Evolutionary conservation across 2,113 vertebrate species (phyloP), one percentile per base, ranked within the genome.

Genomic region (Amphiprion ocellaris): DNA sequence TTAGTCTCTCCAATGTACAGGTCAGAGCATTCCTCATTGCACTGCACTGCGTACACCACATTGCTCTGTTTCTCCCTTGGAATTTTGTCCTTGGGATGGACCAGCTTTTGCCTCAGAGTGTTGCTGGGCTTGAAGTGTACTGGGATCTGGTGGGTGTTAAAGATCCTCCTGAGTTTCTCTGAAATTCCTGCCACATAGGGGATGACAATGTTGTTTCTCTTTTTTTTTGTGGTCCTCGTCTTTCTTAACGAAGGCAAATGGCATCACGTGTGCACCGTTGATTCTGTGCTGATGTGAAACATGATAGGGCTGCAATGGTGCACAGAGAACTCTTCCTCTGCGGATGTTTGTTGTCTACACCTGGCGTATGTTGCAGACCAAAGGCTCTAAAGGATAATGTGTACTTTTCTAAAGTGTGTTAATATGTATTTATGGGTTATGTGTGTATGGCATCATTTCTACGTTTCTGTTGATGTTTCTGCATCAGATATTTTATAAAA

Each of bases 401-500:
- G 76, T 84, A 67, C 80, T 89, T 85, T 89, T 91, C 59, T 87
- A 91, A 84, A 77, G 77, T 86, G 73, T 91, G 87, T 94, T 84
- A 71, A 88, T 93, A 75, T 84, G 69, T 91, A 92, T 92, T 92
- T 90, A 88, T 89, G 85, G 64, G 62, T 68, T 74, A 52, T 81
- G 84, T 90, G 85, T 87, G 77, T 92, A 65, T 76, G 77, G 81
- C 85, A 58, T 89, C 75, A 79, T 91, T 92, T 93, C 85, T 91
- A 92, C 71, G 33, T 88, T 91, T 92, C 21, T 87, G 82, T 92
- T 93, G 68, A 86, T 87, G 82, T 91, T 93, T 92, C 80, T 77
- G 83, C 89, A 83, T 87, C 74, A 77, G 73, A 92, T 85, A 82
- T 95, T 95, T 95, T 95, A 59, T 95, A 94, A 92, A 88, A 77